Evolutionary conservation across 1,140 invertebrate species (phyloP), one percentile per base, ranked within the genome.

Genomic region (Idris sp.): DNA sequence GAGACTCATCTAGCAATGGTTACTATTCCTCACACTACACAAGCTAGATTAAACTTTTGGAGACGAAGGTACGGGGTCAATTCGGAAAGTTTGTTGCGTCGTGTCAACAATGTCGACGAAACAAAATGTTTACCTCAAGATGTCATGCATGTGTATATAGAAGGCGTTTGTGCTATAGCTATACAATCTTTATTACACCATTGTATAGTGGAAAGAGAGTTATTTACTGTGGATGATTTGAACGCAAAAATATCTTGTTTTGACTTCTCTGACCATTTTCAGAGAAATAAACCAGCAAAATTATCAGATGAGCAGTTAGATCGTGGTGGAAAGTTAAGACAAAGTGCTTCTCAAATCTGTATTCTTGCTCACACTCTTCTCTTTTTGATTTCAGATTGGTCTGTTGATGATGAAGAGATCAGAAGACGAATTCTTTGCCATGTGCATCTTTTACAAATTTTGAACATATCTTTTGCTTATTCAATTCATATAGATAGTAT

Each of bases 81-180:
- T 59, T 11, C 18, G 0, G 7, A 0, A 25, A 71, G 78, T 33
- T 26, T 46, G 11, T 41, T 77, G 7, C 16, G 4, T 3, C 10
- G 36, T 18, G 48, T 77, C 19, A 8, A 30, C 7, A 2, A 56
- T 31, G 68, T 74, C 13, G 59, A 77, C 11, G 64, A 74, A 0
- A 78, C 76, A 4, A 30, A 51, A 26, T 78, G 61, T 53, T 28
- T 80, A 9, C 74, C 76, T 8, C 76, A 77, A 68, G 76, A 77
- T 51, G n/a, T 7, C 0, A 77, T 80, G 74, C 74, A 80, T 15
- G 31, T 78, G 31, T 48, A 77, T 33, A 51, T 75, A 0, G 71
- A 78, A 59, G 79, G 74, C 6, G 48, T 64, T 11, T 1, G 11
- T n/a, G 44, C 25, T 4, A 8, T 71, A 18, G 51, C 13, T 13